Evolutionary conservation across 2,113 vertebrate species (phyloP).

Genomic region (Fulica atra): DNA sequence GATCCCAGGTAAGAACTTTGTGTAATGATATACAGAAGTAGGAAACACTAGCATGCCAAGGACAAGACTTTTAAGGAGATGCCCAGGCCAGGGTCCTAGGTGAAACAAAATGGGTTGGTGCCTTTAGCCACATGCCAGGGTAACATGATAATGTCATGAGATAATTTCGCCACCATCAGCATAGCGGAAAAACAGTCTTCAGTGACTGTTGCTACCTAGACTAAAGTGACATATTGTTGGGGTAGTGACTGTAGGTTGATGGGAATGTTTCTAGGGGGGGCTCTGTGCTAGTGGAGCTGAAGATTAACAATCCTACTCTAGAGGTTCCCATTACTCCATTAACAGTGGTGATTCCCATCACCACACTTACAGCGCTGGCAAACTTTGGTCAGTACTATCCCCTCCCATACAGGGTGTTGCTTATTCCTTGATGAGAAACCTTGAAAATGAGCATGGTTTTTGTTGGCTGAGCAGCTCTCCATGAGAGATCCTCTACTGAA

Average conservation of each 20-base stretch:
- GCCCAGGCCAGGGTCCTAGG: rapidly evolving
- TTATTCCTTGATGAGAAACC: not conserved
- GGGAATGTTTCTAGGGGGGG: not conserved
- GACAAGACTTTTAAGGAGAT: not conserved
- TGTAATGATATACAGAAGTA: not conserved
- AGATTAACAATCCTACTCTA: not conserved
- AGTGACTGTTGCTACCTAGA: not conserved
- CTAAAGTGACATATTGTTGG: not conserved
- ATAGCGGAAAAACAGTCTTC: not conserved
- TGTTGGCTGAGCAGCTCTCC: not conserved
- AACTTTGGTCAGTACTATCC: not conserved
- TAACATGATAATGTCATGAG: not conserved
- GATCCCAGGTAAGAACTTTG: not conserved
- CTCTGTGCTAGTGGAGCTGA: not conserved
- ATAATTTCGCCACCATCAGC: not conserved
- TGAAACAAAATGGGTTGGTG: not conserved
- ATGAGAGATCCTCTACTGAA: not conserved
- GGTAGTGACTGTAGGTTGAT: not conserved
- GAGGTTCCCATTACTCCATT: rapidly evolving
- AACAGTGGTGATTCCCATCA: not conserved
- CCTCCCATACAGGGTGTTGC: rapidly evolving
- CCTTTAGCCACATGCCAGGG: not conserved
- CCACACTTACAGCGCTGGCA: rapidly evolving
- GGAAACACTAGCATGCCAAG: not conserved
- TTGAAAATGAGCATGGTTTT: not conserved